Evolutionary conservation across 2,888 invertebrate species (phyloP), one percentile per base, ranked within the genome.

Genomic region (Sepiola atlantica): DNA sequence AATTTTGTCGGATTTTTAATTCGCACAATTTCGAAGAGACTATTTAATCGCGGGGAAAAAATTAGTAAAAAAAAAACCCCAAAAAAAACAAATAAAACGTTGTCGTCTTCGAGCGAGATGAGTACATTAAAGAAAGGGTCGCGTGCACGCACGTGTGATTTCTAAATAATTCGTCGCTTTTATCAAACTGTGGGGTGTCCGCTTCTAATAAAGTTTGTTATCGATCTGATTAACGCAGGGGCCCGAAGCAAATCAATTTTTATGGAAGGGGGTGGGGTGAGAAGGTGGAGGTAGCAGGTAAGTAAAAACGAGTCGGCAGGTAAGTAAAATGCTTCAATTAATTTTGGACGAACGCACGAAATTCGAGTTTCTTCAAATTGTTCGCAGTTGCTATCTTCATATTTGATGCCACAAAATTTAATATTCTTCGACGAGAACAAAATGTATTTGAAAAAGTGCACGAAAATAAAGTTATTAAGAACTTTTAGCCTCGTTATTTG

Each of bases 221-320:
- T 77, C 77, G n/a, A n/a, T 77, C 77, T 77, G 77, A 77, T 77
- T 77, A 77, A 77, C n/a, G 77, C 10, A 14, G 77, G 77, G 77
- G 77, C 77, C 77, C n/a, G 77, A n/a, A 77, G 77, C 77, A 77
- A 77, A 77, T 77, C 77, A 77, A 77, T 77, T 77, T 77, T 77
- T 77, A 77, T 1, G 77, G n/a, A 28, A 12, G n/a, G 1, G 28
- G 45, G 45, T 8, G 45, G 45, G 45, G 8, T 2, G 45, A 45
- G 4, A 8, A 8, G 45, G 2, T 2, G 12, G 28, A 28, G 12
- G 12, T 28, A 77, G 77, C 77, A 28, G 77, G 77, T 77, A 77
- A 77, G 77, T n/a, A 77, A 77, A 77, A 77, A 77, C 28, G 77
- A 77, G 28, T 45, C 8, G 2, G 45, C 8, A 21, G 24, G 57